A percentile compares a stretch with the other conserved stretches of the same genome.
Evolutionary conservation across 2,888 invertebrate species (phyloP).

Genomic region (Eulithis prunata): DNA sequence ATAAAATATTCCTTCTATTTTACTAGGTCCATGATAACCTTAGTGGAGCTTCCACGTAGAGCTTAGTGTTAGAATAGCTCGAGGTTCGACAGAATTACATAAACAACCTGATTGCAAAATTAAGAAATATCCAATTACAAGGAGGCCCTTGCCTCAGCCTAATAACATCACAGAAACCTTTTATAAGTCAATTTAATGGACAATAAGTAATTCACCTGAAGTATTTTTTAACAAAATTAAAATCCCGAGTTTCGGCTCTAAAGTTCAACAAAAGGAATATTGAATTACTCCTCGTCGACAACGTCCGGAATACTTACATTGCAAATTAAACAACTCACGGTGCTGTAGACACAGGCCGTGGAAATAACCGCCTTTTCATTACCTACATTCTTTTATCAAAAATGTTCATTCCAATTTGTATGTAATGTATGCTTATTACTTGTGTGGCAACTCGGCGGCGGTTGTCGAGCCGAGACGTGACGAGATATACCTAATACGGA

Average conservation of each 20-base stretch:
- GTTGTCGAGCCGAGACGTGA: too few species aligned
- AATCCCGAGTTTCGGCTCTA: not conserved
- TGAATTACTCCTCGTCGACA: not conserved
- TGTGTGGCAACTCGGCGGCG: too few species aligned
- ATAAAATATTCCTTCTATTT: too few species aligned
- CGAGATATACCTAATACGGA: too few species aligned
- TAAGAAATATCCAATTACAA: conserved; percentile 4
- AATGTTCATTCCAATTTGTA: not conserved
- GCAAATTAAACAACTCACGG: conserved; percentile 6
- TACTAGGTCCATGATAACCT: too few species aligned
- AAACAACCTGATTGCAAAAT: not conserved
- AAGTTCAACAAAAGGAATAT: conserved; percentile 5
- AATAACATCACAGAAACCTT: conserved; percentile 1
- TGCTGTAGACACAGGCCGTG: not conserved
- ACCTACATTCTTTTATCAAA: not conserved
- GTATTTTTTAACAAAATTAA: conserved; percentile 10
- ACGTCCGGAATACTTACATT: not conserved
- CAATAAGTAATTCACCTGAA: conserved; percentile 15
- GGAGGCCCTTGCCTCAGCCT: not conserved
- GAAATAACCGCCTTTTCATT: not conserved
- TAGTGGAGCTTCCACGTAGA: too few species aligned
- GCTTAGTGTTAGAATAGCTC: too few species aligned
- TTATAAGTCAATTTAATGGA: conserved; percentile 3
- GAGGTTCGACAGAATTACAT: not conserved
- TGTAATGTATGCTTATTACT: too few species aligned